These are phyloP conservation scores for Cryptophagus acutangulus DNA, from an alignment of 2,888 invertebrate genomes.

Conservation along the genomic window DNA sequence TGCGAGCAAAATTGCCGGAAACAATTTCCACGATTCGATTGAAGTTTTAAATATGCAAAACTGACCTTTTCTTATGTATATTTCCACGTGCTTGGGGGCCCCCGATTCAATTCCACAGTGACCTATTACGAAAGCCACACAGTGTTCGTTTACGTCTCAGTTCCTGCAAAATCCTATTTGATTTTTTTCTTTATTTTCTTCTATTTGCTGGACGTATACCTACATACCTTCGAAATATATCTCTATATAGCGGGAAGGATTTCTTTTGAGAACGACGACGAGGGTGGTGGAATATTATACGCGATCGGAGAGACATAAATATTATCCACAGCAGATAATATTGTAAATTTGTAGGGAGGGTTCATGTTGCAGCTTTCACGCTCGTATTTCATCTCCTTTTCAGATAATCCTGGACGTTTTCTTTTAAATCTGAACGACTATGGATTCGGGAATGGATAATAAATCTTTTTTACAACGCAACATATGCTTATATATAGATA, in stretches of 20 bases:
- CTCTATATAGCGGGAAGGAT: no score
- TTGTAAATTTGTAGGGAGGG: constrained; percentile 1
- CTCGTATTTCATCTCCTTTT: constrained; percentile 1
- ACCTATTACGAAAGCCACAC: neutral
- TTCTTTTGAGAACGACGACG: no score
- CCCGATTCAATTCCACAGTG: neutral
- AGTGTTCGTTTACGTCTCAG: neutral
- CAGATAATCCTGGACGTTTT: neutral
- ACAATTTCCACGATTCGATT: neutral
- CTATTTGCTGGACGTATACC: no score
- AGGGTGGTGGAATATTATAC: no score
- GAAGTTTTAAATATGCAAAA: neutral
- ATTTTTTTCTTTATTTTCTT: no score
- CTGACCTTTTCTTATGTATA: constrained; percentile 1
- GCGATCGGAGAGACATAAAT: neutral
- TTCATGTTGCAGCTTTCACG: neutral
- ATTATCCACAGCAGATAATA: constrained; percentile 1
- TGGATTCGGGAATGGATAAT: neutral
- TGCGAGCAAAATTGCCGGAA: no score
- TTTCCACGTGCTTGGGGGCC: neutral
- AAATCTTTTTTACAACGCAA: neutral
- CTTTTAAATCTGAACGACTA: neutral
- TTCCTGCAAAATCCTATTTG: neutral
- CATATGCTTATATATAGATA: no score
- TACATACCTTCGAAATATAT: no score